phyloP scores from a whole-genome alignment of 2,797 vertebrate genomes.

The Pampus argenteus region DNA sequence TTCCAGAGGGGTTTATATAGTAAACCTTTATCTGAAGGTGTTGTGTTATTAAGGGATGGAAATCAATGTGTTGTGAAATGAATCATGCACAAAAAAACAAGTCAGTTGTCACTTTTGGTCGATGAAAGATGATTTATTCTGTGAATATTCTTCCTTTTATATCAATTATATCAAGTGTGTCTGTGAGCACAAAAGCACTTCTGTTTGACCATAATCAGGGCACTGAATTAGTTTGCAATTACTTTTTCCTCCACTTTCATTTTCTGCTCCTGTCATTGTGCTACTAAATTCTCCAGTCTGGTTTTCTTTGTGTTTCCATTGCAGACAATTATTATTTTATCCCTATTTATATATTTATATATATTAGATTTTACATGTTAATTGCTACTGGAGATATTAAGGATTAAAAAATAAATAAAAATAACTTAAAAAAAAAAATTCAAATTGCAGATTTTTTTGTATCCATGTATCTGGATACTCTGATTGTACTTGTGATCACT shows the following conservation, averaged over 20 bases:
- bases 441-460: not conserved
- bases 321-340: not conserved
- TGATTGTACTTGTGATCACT: not conserved
- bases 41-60: conserved; percentile 21
- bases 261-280: not conserved
- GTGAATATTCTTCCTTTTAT: conserved; percentile 34
- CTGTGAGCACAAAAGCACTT: not conserved
- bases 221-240: not conserved
- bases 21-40: conserved; percentile 2
- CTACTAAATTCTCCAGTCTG: not conserved
- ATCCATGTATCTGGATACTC: not conserved
- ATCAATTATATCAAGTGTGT: not conserved
- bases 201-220: not conserved
- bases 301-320: not conserved
- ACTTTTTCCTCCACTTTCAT: not conserved
- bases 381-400: not conserved
- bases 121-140: conserved; percentile 52
- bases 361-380: not conserved
- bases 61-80: conserved; percentile 17
- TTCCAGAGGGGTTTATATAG: conserved; percentile 24
- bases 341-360: conserved; percentile 2
- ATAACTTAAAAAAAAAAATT: not conserved
- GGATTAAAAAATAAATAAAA: not conserved
- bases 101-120: conserved; percentile 23
- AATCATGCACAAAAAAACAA: conserved; percentile 16